Evolutionary conservation across 1,140 invertebrate genomes (phyloP).

Genomic region (Drosophila equinoxialis): DNA sequence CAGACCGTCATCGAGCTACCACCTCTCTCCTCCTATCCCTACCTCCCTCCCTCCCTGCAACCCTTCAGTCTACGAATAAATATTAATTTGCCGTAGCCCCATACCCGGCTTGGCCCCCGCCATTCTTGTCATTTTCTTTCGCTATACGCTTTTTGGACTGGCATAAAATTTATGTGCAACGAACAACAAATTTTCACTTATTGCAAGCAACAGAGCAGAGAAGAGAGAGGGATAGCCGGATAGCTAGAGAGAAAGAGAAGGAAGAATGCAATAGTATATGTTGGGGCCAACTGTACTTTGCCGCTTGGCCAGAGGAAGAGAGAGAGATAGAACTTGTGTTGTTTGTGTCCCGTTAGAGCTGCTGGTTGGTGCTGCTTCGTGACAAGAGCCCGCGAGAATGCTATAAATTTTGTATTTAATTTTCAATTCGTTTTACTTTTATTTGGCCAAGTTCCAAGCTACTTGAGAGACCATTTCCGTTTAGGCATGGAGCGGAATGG

Average conservation of each 20-base stretch:
- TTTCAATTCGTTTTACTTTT: conserved; percentile 78
- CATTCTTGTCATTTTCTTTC: conserved; percentile 10
- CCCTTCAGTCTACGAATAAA: conserved; percentile 49
- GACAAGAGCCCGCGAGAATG: conserved; percentile 73
- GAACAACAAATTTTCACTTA: conserved; percentile 78
- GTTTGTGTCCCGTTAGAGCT: conserved; percentile 54
- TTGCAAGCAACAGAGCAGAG: conserved; percentile 35
- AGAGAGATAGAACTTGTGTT: conserved; percentile 21
- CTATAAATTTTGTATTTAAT: conserved; percentile 79
- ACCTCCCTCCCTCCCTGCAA: background rate
- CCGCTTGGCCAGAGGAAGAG: conserved; percentile 24
- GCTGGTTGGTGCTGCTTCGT: conserved; percentile 56
- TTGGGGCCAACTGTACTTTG: conserved; percentile 50
- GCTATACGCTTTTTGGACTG: conserved; percentile 33
- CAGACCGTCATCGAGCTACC: conserved; percentile 56
- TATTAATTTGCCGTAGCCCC: conserved; percentile 66
- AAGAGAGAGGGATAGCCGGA: background rate
- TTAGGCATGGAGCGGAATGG: conserved; percentile 19
- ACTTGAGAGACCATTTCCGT: conserved; percentile 5
- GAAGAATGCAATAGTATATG: conserved; percentile 51
- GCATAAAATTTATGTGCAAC: conserved; percentile 73
- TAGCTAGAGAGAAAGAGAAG: background rate
- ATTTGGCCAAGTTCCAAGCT: conserved; percentile 50
- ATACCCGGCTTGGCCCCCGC: background rate
- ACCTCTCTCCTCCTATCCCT: conserved; percentile 1